These are phyloP conservation scores for Anguilla japonica DNA, from an alignment of 2,113 vertebrate species.

Conservation along the genomic window DNA sequence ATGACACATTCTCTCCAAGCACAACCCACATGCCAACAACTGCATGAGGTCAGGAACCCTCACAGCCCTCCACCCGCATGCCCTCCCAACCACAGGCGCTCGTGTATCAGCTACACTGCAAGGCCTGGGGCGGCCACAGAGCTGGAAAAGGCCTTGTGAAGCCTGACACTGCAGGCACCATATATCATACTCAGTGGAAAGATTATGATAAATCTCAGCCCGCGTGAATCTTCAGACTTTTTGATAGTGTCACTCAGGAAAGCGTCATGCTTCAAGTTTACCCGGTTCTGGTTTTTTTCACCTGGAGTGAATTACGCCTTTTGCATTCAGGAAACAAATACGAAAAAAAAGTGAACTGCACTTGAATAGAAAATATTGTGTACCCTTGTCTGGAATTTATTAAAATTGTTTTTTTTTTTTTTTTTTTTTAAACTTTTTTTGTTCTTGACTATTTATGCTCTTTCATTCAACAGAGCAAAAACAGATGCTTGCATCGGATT, in stretches of 20 bases:
- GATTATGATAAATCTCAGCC: background rate
- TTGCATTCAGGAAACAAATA: background rate
- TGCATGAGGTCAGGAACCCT: background rate
- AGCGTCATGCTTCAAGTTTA: background rate
- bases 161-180: background rate
- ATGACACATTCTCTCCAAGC: slow-evolving; percentile 2
- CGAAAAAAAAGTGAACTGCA: background rate
- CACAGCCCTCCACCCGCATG: background rate
- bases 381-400: background rate
- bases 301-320: background rate
- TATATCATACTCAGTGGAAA: background rate
- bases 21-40: background rate
- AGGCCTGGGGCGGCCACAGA: background rate
- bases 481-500: background rate
- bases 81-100: background rate
- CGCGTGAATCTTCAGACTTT: background rate
- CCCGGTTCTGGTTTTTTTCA: background rate
- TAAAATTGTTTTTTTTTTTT: background rate
- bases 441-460: background rate
- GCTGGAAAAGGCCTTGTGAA: background rate
- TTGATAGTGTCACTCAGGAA: background rate
- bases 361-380: background rate
- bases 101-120: background rate
- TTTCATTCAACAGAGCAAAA: background rate
- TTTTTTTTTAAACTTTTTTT: background rate